These are phyloP conservation scores for Eupithecia abbreviata DNA, from an alignment of 2,888 invertebrate species.

Conservation along the genomic window DNA sequence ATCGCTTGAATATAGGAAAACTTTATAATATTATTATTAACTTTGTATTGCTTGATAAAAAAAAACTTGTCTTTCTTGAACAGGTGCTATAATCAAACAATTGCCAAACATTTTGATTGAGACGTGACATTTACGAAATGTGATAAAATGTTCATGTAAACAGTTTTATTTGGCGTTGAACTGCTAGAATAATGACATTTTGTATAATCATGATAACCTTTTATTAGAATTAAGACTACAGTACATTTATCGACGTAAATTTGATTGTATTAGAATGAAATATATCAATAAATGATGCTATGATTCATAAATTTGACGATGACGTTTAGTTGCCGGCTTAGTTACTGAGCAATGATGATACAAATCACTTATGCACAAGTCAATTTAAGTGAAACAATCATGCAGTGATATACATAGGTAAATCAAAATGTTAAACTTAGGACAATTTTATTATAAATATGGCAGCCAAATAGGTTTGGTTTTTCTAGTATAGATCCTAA, in stretches of 20 bases:
- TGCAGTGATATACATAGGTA: background rate
- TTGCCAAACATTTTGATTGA: conserved; percentile 26
- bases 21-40: background rate
- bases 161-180: conserved; percentile 9
- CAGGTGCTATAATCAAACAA: conserved; percentile 10
- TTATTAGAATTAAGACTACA: conserved; percentile 4
- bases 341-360: background rate
- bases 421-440: background rate
- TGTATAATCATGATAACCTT: background rate
- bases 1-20: background rate
- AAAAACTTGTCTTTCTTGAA: conserved; percentile 6
- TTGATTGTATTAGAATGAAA: background rate
- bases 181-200: background rate
- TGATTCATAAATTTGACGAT: background rate
- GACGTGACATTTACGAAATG: conserved; percentile 44
- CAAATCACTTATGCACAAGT: background rate
- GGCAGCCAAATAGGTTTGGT: background rate
- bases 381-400: background rate
- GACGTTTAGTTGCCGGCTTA: background rate
- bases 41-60: background rate
- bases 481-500: conserved; percentile 15
- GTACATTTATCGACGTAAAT: background rate
- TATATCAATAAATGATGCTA: background rate
- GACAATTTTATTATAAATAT: background rate
- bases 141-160: conserved; percentile 32